Evolutionary conservation across 1,140 invertebrate species (phyloP), one percentile per base, ranked within the genome.

Genomic region (Drosophila orosa): DNA sequence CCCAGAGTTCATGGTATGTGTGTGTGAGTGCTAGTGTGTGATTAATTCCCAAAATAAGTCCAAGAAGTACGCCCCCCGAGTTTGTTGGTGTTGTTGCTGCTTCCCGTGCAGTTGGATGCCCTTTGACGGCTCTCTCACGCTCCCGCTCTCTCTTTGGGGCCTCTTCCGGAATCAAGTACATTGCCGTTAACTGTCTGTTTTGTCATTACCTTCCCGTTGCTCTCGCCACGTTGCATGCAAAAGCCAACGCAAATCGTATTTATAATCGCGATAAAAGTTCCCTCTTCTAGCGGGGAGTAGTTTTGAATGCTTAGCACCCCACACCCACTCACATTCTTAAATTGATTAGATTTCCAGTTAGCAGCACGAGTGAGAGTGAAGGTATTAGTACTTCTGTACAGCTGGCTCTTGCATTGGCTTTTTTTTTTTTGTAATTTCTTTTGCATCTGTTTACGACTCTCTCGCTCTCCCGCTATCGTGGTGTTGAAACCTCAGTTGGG

Each of bases 121-220:
- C 79, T 83, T 89, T 78, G 39, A 24, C 40, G 27, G 22, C 29
- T 76, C 73, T 54, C 66, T 48, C 68, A n/a, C 54, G 39, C 80
- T 65, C 42, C 33, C 60, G 58, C 71, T 62, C 42, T 39, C 39
- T 27, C 47, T 40, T 68, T 24, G 58, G 19, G 17, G 33, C 33
- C 60, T 52, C 69, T 73, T 48, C 37, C 40, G 66, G 59, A 40
- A 13, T 39, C 61, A 50, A 72, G 66, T 72, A 80, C 74, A 77
- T 77, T 61, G 76, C 72, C 66, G 84, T 83, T 89, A 83, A 87
- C 72, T 80, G 83, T 69, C 67, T 71, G 72, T 78, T 77, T 83
- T 87, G 80, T 84, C 81, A 84, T 84, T 84, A 58, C 75, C 66
- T 66, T 86, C 48, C 75, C 83, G 65, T 78, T 76, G 66, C 66